Base-by-base conservation (phyloP, 92 coral and sea anemone genomes). In the Bergia sp. region DNA sequence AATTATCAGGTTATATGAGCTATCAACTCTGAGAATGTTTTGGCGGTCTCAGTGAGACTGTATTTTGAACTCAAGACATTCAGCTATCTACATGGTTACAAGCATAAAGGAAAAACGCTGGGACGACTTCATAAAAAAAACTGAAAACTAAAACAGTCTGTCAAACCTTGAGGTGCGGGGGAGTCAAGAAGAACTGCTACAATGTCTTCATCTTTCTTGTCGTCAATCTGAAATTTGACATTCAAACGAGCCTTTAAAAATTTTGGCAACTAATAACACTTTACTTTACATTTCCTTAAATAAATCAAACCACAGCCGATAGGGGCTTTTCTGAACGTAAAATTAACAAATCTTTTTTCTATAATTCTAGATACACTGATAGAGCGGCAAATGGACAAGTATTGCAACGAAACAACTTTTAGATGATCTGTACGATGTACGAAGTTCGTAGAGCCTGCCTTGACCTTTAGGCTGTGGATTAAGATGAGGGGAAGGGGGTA, bases 131-230 rank as follows among this genome's bases (percentile, higher is more conserved):
- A 73, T 15, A 69, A 69, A 36, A 3, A 7, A 69, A 69, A 47
- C 37, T 37, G 3, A 16, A 11, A 7, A 20, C n/a, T 13, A 11
- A 1, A 36, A 39, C 21, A 42, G 86, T 18, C 16, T 65, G 12
- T 42, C 93, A 74, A 50, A 95, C 99, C 99, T 93, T 95, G 96
- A 50, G 99, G 99, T 11, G 96, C 87, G 49, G 99, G 99, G n/a
- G 98, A 91, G 82, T 97, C 99, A 41, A 97, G 92, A 20, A 97
- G 82, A 61, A 95, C 98, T 7, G 97, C 89, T 2, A 97, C 95
- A 7, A 97, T 93, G 55, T 97, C 99, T 85, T 97, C 99, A 64
- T 97, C 99, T 85, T 94, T 94, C 82, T 92, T 94, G 81, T 97
- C 99, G 85, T 97, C 99, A 44, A 97, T 94, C 99, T 97, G 69